These are phyloP conservation scores for Reinhardtius hippoglossoides DNA, from an alignment of 2,113 vertebrate genomes.

Conservation along the genomic window DNA sequence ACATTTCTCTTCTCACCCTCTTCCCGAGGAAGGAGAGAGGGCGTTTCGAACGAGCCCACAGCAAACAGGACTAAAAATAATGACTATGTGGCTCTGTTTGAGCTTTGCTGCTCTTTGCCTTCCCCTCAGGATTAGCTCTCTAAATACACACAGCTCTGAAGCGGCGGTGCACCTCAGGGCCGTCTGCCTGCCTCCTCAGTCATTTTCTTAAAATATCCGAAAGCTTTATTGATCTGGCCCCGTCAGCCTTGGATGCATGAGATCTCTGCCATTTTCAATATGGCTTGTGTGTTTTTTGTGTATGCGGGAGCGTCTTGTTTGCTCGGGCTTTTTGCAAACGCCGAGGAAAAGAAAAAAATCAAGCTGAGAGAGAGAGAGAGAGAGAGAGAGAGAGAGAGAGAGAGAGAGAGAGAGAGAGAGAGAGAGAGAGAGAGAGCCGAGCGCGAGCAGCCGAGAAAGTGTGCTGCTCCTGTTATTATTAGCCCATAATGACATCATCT, in stretches of 20 bases:
- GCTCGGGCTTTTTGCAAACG: constrained; percentile 17
- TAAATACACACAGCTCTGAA: constrained; percentile 70
- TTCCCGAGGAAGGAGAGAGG: constrained; percentile 68
- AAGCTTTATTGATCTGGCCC: constrained; percentile 73
- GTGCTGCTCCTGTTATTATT: constrained; percentile 70
- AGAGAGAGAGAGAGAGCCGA: constrained; percentile 4
- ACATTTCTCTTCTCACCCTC: constrained; percentile 60
- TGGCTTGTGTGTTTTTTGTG: constrained; percentile 11
- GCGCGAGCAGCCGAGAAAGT: constrained; percentile 35
- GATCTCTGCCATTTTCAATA: constrained; percentile 47
- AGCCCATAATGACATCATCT: constrained; percentile 62
- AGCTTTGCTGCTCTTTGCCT: constrained; percentile 78
- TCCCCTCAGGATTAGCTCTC: constrained; percentile 76
- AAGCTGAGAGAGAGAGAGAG: constrained; percentile 17
- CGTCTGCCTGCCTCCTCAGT: constrained; percentile 66
- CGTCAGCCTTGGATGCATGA: constrained; percentile 53
- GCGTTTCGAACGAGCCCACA: constrained; percentile 71
- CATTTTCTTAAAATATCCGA: constrained; percentile 78
- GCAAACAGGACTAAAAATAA: constrained; percentile 86
- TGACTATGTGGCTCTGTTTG: constrained; percentile 81
- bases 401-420: no score
- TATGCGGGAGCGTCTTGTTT: constrained; percentile 36
- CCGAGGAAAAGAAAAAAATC: constrained; percentile 24
- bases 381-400: constrained; percentile 1
- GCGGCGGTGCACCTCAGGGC: constrained; percentile 54